These are phyloP conservation scores for Parasteatoda tepidariorum DNA, from an alignment of 1,140 invertebrate genomes.

Conservation along the genomic window DNA sequence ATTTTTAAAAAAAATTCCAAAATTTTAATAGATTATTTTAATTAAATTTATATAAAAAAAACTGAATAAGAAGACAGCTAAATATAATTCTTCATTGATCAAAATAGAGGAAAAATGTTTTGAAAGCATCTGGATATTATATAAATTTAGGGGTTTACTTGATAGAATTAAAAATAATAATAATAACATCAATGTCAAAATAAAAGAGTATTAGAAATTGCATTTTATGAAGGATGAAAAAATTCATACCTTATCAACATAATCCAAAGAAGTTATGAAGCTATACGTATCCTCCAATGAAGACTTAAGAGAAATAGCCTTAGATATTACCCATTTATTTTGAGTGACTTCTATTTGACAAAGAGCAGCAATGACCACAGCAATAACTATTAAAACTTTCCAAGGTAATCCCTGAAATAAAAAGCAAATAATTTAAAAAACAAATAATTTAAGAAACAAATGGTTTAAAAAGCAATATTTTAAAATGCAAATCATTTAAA, in stretches of 20 bases:
- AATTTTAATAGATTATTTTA: no score
- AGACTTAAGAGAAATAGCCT: slow-evolving; percentile 45
- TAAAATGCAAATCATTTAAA: neutral
- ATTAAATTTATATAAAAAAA: no score
- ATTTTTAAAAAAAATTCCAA: no score
- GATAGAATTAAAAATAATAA: no score
- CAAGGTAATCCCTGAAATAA: slow-evolving; percentile 35
- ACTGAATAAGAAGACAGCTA: no score
- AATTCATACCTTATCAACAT: slow-evolving; percentile 56
- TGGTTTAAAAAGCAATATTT: no score
- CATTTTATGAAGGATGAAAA: neutral
- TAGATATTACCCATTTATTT: slow-evolving; percentile 55
- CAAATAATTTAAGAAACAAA: no score
- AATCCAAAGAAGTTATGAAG: slow-evolving; percentile 60
- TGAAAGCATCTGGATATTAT: no score
- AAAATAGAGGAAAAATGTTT: no score
- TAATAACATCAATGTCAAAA: neutral
- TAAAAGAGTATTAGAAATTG: neutral
- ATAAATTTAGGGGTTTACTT: no score
- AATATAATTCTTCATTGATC: no score
- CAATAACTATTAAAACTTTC: slow-evolving; percentile 52
- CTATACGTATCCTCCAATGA: slow-evolving; percentile 49
- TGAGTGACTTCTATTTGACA: slow-evolving; percentile 52
- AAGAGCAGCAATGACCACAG: slow-evolving; percentile 23
- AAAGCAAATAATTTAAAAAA: no score